phyloP scores from a whole-genome alignment of 2,113 vertebrate genomes.

The Arenaria interpres region DNA sequence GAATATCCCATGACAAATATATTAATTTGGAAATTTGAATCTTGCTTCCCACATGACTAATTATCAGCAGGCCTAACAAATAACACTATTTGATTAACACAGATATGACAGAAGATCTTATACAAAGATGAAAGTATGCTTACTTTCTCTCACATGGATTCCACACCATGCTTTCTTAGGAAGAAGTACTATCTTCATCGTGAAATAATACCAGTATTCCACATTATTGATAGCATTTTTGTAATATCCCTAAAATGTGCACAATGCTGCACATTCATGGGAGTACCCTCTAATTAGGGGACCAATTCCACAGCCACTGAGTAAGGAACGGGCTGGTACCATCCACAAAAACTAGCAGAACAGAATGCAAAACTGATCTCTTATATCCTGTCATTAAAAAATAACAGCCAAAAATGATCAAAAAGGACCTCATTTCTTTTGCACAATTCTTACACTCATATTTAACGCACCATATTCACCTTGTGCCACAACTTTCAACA shows the following conservation, averaged over 20 bases:
- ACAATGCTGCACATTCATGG: not conserved
- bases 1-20: not conserved
- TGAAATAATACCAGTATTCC: not conserved
- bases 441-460: not conserved
- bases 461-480: not conserved
- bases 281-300: not conserved
- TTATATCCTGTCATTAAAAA: not conserved
- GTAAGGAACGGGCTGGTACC: not conserved
- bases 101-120: not conserved
- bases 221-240: not conserved
- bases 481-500: not conserved
- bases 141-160: not conserved
- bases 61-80: not conserved
- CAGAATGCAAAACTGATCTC: not conserved
- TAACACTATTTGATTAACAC: not conserved
- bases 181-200: not conserved
- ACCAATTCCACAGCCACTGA: not conserved
- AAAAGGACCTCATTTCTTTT: not conserved
- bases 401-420: not conserved
- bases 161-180: not conserved
- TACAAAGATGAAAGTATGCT: not conserved
- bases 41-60: not conserved
- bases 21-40: not conserved
- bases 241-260: not conserved
- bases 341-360: not conserved